Base-by-base conservation (phyloP, 1,140 invertebrate species). In the Nasonia vitripennis region DNA sequence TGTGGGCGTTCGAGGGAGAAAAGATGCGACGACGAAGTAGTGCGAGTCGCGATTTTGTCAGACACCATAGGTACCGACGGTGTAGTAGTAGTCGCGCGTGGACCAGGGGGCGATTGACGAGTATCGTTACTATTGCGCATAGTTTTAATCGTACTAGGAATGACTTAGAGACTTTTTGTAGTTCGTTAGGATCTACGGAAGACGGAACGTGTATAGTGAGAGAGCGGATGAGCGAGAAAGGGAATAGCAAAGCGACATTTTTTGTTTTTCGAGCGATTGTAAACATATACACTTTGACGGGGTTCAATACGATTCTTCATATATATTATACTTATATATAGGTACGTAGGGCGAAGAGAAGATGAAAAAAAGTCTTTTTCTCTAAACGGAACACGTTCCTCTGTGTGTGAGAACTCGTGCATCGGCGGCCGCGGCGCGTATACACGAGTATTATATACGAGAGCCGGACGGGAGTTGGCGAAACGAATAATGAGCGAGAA, bases 301-400 rank as follows among this genome's bases (percentile, higher is more conserved):
- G 27, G 1, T 70, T 68, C 23, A 68, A 78, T 84, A 78, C 48
- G 27, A 73, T 68, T 11, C 55, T 78, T 20, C 23, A 77, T 14
- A 71, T 55, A 62, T 62, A 51, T 6, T 51, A 84, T n/a, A 71
- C 41, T 71, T 37, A 82, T 20, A 62, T 17, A 48, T 51, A 75
- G 7, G 34, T 62, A 62, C 27, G 68, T 73, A 75, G 34, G 0
- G 34, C 34, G 17, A 14, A 83, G 31, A 51, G 6, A 48, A 48
- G 3, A 79, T 23, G 71, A 51, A 67, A 51, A 62, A 45, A 48
- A 51, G 62, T 23, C 27, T 78, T 74, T 80, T 85, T 85, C 80
- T 79, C 75, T 62, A 74, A 85, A 85, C 67, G 41, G 75, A 74
- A 80, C 55, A 84, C 48, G 80, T 81, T 81, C 80, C 80, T 81